Evolutionary conservation across 2,888 invertebrate genomes (phyloP).

Genomic region (Pediacus dermestoides): DNA sequence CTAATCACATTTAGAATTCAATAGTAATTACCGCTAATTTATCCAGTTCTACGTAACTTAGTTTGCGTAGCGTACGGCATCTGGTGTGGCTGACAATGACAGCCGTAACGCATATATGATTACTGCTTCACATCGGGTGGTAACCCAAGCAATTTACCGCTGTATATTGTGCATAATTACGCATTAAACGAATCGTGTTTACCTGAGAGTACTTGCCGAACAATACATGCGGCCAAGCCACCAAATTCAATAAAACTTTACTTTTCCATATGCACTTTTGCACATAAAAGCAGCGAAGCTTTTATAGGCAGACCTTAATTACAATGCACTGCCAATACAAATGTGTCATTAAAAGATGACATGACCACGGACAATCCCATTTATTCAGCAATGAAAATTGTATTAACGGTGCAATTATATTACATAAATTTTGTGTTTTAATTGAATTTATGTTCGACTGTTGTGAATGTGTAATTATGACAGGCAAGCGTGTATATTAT

Average conservation of each 20-base stretch:
- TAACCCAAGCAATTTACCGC: conserved; percentile 13
- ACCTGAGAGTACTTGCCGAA: not conserved
- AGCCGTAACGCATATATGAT: conserved; percentile 39
- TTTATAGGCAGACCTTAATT: too few species aligned
- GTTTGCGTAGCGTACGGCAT: conserved; percentile 28
- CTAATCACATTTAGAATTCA: conserved; percentile 44
- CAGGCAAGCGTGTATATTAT: conserved; percentile 9
- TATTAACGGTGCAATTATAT: conserved; percentile 33
- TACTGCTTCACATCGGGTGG: conserved; percentile 20
- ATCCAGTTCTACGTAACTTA: conserved; percentile 29
- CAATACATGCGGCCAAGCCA: not conserved
- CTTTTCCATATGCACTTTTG: too few species aligned
- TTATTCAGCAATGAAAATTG: conserved; percentile 32
- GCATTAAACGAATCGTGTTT: conserved; percentile 9
- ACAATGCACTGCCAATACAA: conserved; percentile 27
- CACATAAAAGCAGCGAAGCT: too few species aligned
- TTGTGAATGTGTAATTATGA: conserved; percentile 23
- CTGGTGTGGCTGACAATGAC: conserved; percentile 37
- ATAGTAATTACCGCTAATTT: conserved; percentile 44
- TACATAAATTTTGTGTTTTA: conserved; percentile 31
- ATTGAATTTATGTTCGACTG: conserved; percentile 30
- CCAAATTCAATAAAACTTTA: too few species aligned
- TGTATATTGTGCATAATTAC: conserved; percentile 12
- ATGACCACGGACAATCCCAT: conserved; percentile 32
- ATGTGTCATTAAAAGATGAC: conserved; percentile 32